Conservation (phyloP, 2,113 vertebrate genomes). For the Climacteris rufus region DNA sequence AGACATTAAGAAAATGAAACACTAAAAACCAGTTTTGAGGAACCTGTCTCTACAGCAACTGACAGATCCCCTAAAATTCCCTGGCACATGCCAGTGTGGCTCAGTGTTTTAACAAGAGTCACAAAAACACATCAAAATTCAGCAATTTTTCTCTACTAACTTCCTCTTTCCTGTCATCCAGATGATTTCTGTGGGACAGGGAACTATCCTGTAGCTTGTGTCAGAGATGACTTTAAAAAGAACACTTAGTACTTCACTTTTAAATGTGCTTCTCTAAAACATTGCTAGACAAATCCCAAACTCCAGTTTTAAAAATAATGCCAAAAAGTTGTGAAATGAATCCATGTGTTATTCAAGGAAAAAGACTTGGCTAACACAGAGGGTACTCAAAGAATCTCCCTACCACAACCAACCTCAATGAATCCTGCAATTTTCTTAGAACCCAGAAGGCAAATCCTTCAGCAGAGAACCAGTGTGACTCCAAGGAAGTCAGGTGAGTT, state of each 20-base stretch:
- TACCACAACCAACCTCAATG: not conserved
- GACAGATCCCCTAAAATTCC: slow-evolving; percentile 23
- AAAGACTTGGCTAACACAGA: not conserved
- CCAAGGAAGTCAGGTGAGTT: not conserved
- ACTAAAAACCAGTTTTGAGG: not conserved
- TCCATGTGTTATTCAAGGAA: not conserved
- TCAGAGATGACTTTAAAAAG: not conserved
- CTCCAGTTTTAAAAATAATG: not conserved
- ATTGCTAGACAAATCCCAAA: not conserved
- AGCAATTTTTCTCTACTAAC: not conserved
- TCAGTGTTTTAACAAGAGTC: not conserved
- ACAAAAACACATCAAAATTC: not conserved
- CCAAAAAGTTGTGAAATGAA: not conserved
- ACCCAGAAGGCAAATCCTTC: not conserved
- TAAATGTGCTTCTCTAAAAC: not conserved
- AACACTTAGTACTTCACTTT: not conserved
- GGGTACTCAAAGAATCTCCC: not conserved
- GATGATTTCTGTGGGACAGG: not conserved
- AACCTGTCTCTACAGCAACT: not conserved
- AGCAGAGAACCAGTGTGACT: not conserved
- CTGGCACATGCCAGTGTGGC: not conserved
- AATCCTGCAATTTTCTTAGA: not conserved
- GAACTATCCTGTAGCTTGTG: not conserved
- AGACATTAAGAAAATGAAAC: not conserved
- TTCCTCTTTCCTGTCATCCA: not conserved